These are phyloP conservation scores for Smittia aterrima DNA, from an alignment of 2,888 invertebrate genomes.

Conservation along the genomic window DNA sequence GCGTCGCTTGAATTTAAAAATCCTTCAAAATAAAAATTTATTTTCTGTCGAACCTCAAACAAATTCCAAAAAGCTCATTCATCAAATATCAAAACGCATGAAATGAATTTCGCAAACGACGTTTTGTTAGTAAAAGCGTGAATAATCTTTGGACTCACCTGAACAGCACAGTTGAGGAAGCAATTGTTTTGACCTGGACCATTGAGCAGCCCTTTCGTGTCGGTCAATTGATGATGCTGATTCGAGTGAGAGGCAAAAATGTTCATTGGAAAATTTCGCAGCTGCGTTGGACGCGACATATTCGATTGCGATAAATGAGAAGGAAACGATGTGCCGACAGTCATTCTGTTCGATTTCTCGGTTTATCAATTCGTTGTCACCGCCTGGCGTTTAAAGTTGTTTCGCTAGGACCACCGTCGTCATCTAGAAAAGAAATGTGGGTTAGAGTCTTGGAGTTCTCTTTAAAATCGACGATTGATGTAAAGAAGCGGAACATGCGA, in stretches of 20 bases:
- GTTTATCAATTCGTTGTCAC: not conserved
- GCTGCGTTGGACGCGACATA: not conserved
- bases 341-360: not conserved
- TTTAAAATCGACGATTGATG: not conserved
- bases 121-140: not conserved
- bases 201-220: conserved; percentile 81
- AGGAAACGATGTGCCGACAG: not conserved
- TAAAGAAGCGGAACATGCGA: not conserved
- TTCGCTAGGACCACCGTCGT: not conserved
- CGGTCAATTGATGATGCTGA: not conserved
- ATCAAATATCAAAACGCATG: no score
- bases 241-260: not conserved
- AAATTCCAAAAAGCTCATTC: no score
- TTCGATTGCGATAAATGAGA: not conserved
- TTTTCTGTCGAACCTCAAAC: no score
- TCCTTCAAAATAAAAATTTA: no score
- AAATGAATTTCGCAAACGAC: no score
- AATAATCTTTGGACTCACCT: conserved; percentile 64
- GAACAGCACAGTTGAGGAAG: conserved; percentile 93
- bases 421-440: not conserved
- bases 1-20: no score
- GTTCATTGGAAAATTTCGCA: conserved; percentile 13
- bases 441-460: not conserved
- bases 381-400: not conserved
- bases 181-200: conserved; percentile 94